A percentile compares a stretch with the other conserved stretches of the same genome.
phyloP scores from a whole-genome alignment of 2,888 invertebrate species.

The Harpagoxenus sublaevis region DNA sequence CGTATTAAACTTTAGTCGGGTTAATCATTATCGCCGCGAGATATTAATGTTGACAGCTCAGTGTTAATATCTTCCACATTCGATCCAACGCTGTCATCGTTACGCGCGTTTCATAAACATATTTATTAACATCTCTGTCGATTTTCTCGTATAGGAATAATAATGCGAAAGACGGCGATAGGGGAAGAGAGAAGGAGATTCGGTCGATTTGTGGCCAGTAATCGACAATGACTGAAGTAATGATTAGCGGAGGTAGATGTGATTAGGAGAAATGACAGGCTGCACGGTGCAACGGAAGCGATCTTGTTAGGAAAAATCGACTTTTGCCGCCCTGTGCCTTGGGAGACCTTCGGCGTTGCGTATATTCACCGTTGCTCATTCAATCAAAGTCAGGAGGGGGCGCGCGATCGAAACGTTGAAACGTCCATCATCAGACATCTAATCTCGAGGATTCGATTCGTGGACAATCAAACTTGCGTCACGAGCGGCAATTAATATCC shows the following conservation, averaged over 20 bases:
- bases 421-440: constrained; percentile 48
- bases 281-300: constrained; percentile 34
- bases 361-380: constrained; percentile 52
- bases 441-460: constrained; percentile 70
- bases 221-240: constrained; percentile 23
- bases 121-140: constrained; percentile 22
- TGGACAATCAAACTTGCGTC: constrained; percentile 73
- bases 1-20: not conserved
- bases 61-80: constrained; percentile 12
- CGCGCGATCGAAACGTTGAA: constrained; percentile 62
- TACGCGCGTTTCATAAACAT: not conserved
- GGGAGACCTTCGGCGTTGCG: constrained; percentile 8
- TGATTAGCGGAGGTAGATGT: constrained; percentile 34
- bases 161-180: not conserved
- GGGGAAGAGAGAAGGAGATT: not conserved
- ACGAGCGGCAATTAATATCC: constrained; percentile 80
- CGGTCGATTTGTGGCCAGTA: constrained; percentile 1
- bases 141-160: constrained; percentile 1
- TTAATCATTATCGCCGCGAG: not conserved
- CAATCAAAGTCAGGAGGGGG: constrained; percentile 62
- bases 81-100: constrained; percentile 5
- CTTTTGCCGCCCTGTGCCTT: constrained; percentile 17
- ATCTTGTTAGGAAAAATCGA: constrained; percentile 24
- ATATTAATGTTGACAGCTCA: constrained; percentile 36
- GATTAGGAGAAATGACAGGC: constrained; percentile 47